phyloP scores from a whole-genome alignment of 2,888 invertebrate genomes.

The Agrotis puta region DNA sequence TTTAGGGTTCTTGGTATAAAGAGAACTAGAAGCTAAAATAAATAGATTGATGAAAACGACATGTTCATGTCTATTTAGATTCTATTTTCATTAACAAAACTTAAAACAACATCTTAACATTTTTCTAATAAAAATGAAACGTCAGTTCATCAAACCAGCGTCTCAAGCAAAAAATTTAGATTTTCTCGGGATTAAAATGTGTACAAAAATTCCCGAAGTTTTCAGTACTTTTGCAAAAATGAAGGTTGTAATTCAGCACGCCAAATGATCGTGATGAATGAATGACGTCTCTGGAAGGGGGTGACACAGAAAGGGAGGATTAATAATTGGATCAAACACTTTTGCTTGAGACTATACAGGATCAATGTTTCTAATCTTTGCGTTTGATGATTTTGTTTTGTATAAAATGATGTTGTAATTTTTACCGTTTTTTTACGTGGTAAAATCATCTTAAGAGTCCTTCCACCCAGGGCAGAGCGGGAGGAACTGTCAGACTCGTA shows the following conservation, averaged over 20 bases:
- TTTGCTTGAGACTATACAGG: conserved; percentile 49
- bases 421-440: too few relatives aligned
- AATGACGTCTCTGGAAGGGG: conserved; percentile 65
- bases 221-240: conserved; percentile 59
- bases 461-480: too few relatives aligned
- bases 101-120: background rate
- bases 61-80: conserved; percentile 2
- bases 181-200: conserved; percentile 24
- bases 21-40: background rate
- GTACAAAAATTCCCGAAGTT: conserved; percentile 1
- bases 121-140: conserved; percentile 16
- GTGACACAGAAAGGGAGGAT: conserved; percentile 32
- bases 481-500: too few relatives aligned
- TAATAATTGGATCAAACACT: conserved; percentile 72
- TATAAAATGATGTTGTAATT: too few relatives aligned
- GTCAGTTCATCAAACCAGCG: conserved; percentile 36
- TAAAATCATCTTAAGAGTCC: too few relatives aligned
- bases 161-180: conserved; percentile 16
- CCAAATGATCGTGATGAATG: conserved; percentile 73
- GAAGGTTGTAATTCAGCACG: conserved; percentile 70
- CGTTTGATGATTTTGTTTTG: background rate
- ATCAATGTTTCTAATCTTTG: conserved; percentile 8
- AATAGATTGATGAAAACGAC: background rate
- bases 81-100: conserved; percentile 7
- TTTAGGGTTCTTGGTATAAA: too few relatives aligned